These are phyloP conservation scores for Benitochromis conjunctus DNA, from an alignment of 2,113 vertebrate genomes.

Conservation along the genomic window DNA sequence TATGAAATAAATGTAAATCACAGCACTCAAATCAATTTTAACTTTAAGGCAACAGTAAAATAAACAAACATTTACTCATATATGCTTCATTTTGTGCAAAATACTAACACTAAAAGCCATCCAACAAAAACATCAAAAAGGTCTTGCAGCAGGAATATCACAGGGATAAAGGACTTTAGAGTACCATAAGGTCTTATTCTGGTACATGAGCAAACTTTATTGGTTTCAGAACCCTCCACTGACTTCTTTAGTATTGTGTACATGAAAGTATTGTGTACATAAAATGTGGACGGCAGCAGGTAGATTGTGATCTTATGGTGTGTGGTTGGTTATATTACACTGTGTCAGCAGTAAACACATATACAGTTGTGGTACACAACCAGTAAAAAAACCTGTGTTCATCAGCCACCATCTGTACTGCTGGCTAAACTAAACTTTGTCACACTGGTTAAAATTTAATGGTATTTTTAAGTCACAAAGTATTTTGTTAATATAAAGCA, in stretches of 20 bases:
- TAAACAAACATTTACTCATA: not conserved
- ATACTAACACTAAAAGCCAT: not conserved
- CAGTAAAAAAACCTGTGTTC: not conserved
- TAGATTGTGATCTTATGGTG: not conserved
- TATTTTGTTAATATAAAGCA: not conserved
- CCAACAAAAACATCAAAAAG: not conserved
- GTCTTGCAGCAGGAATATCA: not conserved
- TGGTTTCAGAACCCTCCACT: not conserved
- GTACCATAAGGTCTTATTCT: not conserved
- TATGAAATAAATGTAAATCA: not conserved
- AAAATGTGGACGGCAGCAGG: not conserved
- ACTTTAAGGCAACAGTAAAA: not conserved
- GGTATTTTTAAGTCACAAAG: not conserved
- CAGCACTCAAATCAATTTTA: not conserved
- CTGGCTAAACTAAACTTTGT: not conserved
- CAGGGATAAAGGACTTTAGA: not conserved
- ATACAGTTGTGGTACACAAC: not conserved
- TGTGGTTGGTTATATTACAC: not conserved
- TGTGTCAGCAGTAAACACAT: not conserved
- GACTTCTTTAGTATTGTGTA: not conserved
- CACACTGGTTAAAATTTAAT: not conserved
- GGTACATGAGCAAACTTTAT: not conserved
- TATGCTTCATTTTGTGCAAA: not conserved
- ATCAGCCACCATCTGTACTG: not conserved
- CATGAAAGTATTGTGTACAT: not conserved